Percentiles rank a stretch among this genome's conserved stretches.
These are phyloP conservation scores for Cartodere bifasciata DNA, from an alignment of 2,888 invertebrate species.

Conservation along the genomic window DNA sequence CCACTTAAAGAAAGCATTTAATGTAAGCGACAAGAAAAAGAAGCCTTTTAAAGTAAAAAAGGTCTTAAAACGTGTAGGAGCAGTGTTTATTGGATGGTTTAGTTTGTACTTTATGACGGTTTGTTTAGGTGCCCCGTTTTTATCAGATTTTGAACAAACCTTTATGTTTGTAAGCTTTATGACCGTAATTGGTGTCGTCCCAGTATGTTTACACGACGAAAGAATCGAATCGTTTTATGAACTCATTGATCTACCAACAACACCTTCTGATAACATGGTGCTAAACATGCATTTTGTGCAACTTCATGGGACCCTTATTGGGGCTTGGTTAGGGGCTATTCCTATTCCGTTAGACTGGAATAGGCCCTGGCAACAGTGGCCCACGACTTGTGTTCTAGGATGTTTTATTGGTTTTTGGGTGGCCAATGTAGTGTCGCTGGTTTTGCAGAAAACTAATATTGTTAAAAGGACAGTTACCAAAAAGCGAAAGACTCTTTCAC, in stretches of 20 bases:
- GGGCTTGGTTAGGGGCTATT: slow-evolving; percentile 74
- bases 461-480: slow-evolving; percentile 3
- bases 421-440: slow-evolving; percentile 16
- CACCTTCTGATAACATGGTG: slow-evolving; percentile 39
- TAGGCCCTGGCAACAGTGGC: slow-evolving; percentile 76
- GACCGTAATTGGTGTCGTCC: slow-evolving; percentile 48
- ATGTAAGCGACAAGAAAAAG: slow-evolving; percentile 14
- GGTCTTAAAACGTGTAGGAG: slow-evolving; percentile 38
- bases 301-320: slow-evolving; percentile 48
- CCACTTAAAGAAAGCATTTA: slow-evolving; percentile 30
- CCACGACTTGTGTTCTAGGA: slow-evolving; percentile 58
- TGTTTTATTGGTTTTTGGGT: slow-evolving; percentile 47
- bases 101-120: slow-evolving; percentile 48
- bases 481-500: slow-evolving; percentile 6
- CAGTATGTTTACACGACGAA: slow-evolving; percentile 48
- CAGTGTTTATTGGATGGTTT: slow-evolving; percentile 36
- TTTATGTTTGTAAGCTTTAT: slow-evolving; percentile 50
- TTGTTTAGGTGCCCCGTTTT: slow-evolving; percentile 54
- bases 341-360: slow-evolving; percentile 88
- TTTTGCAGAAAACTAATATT: slow-evolving; percentile 8
- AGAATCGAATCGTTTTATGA: slow-evolving; percentile 42
- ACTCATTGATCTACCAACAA: slow-evolving; percentile 40
- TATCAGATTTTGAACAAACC: slow-evolving; percentile 52
- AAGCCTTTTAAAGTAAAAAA: slow-evolving; percentile 34
- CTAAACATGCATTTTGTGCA: slow-evolving; percentile 45